Conservation (phyloP, 2,888 invertebrate genomes). For the Ligdia adustata region DNA sequence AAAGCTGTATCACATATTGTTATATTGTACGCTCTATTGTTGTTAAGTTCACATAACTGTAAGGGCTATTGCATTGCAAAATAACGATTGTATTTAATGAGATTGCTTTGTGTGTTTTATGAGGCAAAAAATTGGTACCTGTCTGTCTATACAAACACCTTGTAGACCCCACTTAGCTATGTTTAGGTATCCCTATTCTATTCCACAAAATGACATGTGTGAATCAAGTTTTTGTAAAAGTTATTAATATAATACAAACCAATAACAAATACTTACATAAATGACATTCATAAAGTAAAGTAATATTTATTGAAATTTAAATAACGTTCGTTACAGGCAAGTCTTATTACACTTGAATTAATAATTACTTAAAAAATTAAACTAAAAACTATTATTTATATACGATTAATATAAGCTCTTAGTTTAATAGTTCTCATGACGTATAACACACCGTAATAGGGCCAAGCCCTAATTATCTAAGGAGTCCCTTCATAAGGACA, state of each 20-base stretch:
- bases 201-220: too few relatives aligned
- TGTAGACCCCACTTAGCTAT: not conserved
- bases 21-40: conserved; percentile 57
- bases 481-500: too few relatives aligned
- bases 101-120: conserved; percentile 42
- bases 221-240: too few relatives aligned
- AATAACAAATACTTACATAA: not conserved
- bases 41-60: conserved; percentile 62
- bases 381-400: too few relatives aligned
- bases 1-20: conserved; percentile 55
- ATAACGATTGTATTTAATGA: conserved; percentile 62
- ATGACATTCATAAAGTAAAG: not conserved
- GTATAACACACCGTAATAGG: too few relatives aligned
- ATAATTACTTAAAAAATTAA: too few relatives aligned
- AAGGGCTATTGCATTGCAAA: conserved; percentile 62
- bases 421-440: too few relatives aligned
- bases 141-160: conserved; percentile 18
- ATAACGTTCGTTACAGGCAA: too few relatives aligned
- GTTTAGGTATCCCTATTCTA: too few relatives aligned
- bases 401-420: not conserved
- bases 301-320: too few relatives aligned
- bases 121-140: conserved; percentile 40
- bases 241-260: too few relatives aligned
- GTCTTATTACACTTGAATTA: too few relatives aligned
- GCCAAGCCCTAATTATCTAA: conserved; percentile 2